Evolutionary conservation across 2,113 vertebrate species (phyloP).

Genomic region (Rafetus swinhoei): DNA sequence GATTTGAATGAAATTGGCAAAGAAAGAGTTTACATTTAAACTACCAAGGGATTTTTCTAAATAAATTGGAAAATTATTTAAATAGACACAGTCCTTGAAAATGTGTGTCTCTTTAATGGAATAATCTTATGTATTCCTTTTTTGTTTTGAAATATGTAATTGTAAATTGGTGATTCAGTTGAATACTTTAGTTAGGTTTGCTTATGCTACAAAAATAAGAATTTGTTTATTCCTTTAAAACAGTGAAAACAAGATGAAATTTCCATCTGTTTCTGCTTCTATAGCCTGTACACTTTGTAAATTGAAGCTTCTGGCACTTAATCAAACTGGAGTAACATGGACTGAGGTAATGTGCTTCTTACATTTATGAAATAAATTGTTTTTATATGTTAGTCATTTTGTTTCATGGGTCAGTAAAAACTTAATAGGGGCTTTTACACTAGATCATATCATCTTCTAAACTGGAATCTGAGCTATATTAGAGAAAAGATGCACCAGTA

Average conservation of each 20-base stretch:
- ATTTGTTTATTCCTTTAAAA: not conserved
- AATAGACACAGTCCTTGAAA: not conserved
- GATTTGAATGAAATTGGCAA: not conserved
- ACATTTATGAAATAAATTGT: not conserved
- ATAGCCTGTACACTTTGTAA: slow-evolving; percentile 75
- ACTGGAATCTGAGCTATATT: not conserved
- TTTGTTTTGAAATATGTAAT: not conserved
- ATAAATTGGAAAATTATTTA: not conserved
- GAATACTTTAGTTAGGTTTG: not conserved
- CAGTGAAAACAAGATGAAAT: slow-evolving; percentile 88
- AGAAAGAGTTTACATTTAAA: not conserved
- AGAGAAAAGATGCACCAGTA: not conserved
- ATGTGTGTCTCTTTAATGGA: not conserved
- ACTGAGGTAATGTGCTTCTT: slow-evolving; percentile 82
- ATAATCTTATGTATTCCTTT: not conserved
- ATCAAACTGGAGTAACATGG: slow-evolving; percentile 88
- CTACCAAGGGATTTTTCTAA: not conserved
- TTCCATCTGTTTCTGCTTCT: slow-evolving; percentile 68
- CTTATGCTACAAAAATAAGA: not conserved
- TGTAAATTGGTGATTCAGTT: not conserved
- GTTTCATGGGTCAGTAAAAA: not conserved
- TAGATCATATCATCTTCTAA: not conserved
- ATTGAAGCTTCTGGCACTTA: slow-evolving; percentile 86
- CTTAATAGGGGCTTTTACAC: not conserved
- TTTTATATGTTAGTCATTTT: not conserved